A percentile compares a stretch with the other conserved stretches of the same genome.
Conservation (phyloP, 2,888 invertebrate species). For the Agrotis ipsilon region DNA sequence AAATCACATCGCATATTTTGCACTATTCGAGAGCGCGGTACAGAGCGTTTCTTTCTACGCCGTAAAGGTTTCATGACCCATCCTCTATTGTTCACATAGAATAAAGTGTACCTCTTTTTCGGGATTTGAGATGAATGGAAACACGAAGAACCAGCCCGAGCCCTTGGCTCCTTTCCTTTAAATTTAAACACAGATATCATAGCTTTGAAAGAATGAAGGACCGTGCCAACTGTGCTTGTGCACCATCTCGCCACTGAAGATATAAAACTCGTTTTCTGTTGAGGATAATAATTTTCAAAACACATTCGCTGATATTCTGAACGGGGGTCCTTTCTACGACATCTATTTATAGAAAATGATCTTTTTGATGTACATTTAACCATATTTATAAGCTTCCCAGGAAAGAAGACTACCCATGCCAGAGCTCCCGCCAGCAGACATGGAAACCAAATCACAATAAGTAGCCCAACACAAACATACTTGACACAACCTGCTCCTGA, state of each 20-base stretch:
- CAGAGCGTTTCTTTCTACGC: slow-evolving; percentile 20
- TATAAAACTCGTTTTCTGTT: slow-evolving; percentile 33
- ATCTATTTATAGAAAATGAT: slow-evolving; percentile 11
- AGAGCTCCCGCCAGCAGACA: slow-evolving; percentile 70
- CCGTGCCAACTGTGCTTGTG: slow-evolving; percentile 43
- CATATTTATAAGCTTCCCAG: slow-evolving; percentile 60
- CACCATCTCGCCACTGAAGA: slow-evolving; percentile 47
- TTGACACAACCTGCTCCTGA: slow-evolving; percentile 56
- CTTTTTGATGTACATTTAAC: slow-evolving; percentile 25
- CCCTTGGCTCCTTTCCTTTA: slow-evolving; percentile 28
- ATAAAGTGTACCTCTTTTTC: slow-evolving; percentile 68
- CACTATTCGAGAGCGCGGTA: slow-evolving; percentile 25
- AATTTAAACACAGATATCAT: slow-evolving; percentile 45
- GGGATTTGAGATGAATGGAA: slow-evolving; percentile 56
- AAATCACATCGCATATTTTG: slow-evolving; percentile 48
- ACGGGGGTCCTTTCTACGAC: slow-evolving; percentile 21
- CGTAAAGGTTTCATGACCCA: slow-evolving; percentile 74
- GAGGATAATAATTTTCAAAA: slow-evolving; percentile 15
- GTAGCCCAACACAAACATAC: slow-evolving; percentile 65
- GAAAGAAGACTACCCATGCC: slow-evolving; percentile 71
- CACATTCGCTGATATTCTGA: slow-evolving; percentile 35
- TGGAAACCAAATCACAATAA: slow-evolving; percentile 74
- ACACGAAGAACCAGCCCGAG: slow-evolving; percentile 15
- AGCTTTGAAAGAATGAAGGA: slow-evolving; percentile 36
- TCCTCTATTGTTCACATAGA: slow-evolving; percentile 67